Conservation (phyloP, 2,113 vertebrate genomes). For the Urocynchramus pylzowi region DNA sequence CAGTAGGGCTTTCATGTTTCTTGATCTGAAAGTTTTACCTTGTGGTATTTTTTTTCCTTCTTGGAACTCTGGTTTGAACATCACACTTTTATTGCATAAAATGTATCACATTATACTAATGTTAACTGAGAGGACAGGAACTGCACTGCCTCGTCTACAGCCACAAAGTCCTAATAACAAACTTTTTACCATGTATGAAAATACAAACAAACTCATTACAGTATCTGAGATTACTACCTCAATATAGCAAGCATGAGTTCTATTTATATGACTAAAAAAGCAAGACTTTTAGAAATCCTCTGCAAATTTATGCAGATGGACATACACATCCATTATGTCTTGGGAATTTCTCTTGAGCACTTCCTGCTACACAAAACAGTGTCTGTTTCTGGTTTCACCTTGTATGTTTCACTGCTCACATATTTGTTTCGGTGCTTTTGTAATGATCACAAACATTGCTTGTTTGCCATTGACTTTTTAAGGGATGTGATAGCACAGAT, state of each 20-base stretch:
- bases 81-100: not conserved
- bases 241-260: not conserved
- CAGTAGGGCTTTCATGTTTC: not conserved
- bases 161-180: not conserved
- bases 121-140: not conserved
- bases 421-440: not conserved
- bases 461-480: not conserved
- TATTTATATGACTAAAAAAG: not conserved
- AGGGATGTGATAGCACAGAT: not conserved
- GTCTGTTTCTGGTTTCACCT: not conserved
- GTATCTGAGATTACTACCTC: not conserved
- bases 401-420: not conserved
- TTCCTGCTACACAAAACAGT: not conserved
- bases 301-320: not conserved
- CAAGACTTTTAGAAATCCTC: not conserved
- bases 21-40: not conserved
- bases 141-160: not conserved
- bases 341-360: not conserved
- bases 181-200: not conserved
- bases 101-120: not conserved
- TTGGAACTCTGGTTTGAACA: not conserved
- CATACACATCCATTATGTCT: not conserved
- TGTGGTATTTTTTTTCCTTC: not conserved
- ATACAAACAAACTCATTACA: not conserved
- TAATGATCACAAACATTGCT: accelerated